Evolutionary conservation across 2,797 vertebrate genomes (phyloP), one percentile per base, ranked within the genome.

Genomic region (Poeciliopsis turneri): DNA sequence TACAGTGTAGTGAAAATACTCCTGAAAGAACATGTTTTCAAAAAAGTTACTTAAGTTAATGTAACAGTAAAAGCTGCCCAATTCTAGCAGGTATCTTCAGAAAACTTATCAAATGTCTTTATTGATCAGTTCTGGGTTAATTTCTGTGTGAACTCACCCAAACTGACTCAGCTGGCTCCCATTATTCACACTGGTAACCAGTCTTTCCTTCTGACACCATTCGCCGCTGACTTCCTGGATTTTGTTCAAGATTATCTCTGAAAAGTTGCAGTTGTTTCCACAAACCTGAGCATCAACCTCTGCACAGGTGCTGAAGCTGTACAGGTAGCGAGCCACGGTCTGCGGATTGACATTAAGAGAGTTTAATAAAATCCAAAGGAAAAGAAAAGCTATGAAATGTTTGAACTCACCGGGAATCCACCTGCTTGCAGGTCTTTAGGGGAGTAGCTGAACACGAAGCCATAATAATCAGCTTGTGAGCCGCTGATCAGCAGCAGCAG

Each of bases 261-360:
- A 18, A 20, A 30, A 30, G 30, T 16, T 61, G 15, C 57, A 61
- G 57, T 15, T 33, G n/a, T 28, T 28, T 7, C 57, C 57, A 61
- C 28, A 61, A 16, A 15, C 57, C 57, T 61, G 57, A 16, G 57
- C 57, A 33, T 61, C 57, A 33, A 61, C 57, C 57, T 61, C 57
- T 61, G 57, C 57, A 61, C 57, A 61, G 7, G 57, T 61, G 57
- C 57, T 61, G 57, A 61, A 61, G 57, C 30, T 36, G 59, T 64
- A 64, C 59, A 64, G 28, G 30, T 64, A 9, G 28, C 30, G 59
- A 33, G 33, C 33, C 6, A 36, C 59, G 5, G 30, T 36, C 30
- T 64, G 30, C 1, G 15, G 59, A 20, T 33, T 36, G 6, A 49
- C 20, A 20, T 0, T 0, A 64, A 23, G 61, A 39, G 33, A 3